These are phyloP conservation scores for Clarias laeviceps DNA, from an alignment of 2,797 vertebrate species.

Conservation along the genomic window DNA sequence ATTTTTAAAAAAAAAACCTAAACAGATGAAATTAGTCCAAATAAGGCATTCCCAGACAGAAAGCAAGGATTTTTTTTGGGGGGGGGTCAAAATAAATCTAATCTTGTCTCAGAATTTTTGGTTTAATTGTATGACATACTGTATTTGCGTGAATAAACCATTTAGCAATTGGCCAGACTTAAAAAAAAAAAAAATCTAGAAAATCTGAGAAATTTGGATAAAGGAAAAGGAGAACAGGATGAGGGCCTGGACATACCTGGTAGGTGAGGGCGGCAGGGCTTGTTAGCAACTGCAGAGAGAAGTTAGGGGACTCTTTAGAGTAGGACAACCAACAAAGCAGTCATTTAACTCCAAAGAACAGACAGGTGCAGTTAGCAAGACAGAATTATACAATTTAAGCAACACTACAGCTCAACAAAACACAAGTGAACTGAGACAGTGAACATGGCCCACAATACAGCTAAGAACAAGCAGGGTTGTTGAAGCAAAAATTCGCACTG, in stretches of 20 bases:
- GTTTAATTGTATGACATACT: background rate
- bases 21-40: conserved; percentile 25
- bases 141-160: background rate
- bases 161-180: conserved; percentile 44
- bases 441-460: background rate
- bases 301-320: conserved; percentile 70
- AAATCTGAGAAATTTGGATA: conserved; percentile 11
- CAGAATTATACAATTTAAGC: conserved; percentile 4
- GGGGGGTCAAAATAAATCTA: background rate
- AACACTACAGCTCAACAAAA: background rate
- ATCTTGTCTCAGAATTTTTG: background rate
- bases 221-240: conserved; percentile 13
- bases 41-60: conserved; percentile 43
- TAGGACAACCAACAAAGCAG: conserved; percentile 52
- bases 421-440: no score
- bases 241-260: conserved; percentile 74
- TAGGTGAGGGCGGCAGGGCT: conserved; percentile 69
- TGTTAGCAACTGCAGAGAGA: conserved; percentile 78
- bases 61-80: conserved; percentile 48
- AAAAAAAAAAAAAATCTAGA: background rate
- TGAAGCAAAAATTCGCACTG: conserved; percentile 2
- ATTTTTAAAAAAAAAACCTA: conserved; percentile 9
- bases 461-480: conserved; percentile 9
- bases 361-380: conserved; percentile 29
- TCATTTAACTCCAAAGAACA: conserved; percentile 26